Conservation (phyloP, 2,113 vertebrate genomes). For the Poeciliopsis prolifica region DNA sequence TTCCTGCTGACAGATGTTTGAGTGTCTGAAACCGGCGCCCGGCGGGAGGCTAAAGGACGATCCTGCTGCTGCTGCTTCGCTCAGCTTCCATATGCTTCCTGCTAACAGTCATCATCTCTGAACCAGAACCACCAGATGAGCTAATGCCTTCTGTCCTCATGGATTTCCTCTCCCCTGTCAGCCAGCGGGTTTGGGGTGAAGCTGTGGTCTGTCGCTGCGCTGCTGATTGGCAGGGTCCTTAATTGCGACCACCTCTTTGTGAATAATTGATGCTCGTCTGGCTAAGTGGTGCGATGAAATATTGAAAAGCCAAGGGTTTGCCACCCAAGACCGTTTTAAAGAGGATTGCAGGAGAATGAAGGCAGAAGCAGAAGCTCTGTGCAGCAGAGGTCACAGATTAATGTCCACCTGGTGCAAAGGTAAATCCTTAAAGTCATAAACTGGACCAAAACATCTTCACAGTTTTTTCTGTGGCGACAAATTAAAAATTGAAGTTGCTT, state of each 20-base stretch:
- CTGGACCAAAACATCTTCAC: background rate
- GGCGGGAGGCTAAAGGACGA: conserved; percentile 1
- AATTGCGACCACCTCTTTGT: conserved; percentile 61
- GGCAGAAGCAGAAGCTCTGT: background rate
- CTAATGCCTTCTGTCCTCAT: conserved; percentile 1
- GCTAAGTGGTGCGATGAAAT: conserved; percentile 65
- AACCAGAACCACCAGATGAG: conserved; percentile 2
- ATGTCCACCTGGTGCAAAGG: background rate
- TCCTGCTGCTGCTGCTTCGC: conserved; percentile 5
- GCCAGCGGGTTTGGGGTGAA: conserved; percentile 28
- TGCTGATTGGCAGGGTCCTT: conserved; percentile 53
- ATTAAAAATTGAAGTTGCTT: background rate
- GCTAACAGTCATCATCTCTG: conserved; percentile 3
- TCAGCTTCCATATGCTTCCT: conserved; percentile 15
- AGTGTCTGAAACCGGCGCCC: background rate
- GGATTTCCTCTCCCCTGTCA: conserved; percentile 10
- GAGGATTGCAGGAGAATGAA: conserved; percentile 10
- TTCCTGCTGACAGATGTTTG: conserved; percentile 9
- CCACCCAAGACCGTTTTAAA: conserved; percentile 31
- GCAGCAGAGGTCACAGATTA: conserved; percentile 18
- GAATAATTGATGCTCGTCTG: conserved; percentile 64
- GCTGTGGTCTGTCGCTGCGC: conserved; percentile 11
- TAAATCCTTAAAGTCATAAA: conserved; percentile 10
- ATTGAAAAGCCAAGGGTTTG: conserved; percentile 45
- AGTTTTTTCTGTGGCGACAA: background rate